Evolutionary conservation across 2,888 invertebrate genomes (phyloP), one percentile per base, ranked within the genome.

Genomic region (Zaprionus lineosus): DNA sequence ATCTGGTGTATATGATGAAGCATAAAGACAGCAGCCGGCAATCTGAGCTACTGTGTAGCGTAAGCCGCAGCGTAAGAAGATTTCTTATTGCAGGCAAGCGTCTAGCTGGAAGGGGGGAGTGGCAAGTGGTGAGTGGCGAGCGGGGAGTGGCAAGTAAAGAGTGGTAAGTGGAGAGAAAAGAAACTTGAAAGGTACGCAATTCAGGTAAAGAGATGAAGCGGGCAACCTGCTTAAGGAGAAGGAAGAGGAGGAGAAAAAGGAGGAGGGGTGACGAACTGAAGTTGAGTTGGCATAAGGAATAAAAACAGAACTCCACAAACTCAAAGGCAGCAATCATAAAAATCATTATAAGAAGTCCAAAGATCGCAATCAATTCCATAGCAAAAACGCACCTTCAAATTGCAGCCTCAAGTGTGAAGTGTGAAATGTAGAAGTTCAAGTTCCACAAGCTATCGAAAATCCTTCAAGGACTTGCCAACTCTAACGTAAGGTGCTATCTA

Each of bases 1-100:
- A 51, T 31, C 29, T 72, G 59, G 34, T 44, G 50, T 21, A 41
- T 55, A 41, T 51, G 41, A 53, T 36, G 39, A 52, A 47, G 59
- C 58, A 26, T 31, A 40, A 50, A 46, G 7, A 15, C 41, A 36
- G 36, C 46, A n/a, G 14, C 50, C 31, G 65, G 34, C 66, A 74
- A 79, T 52, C 51, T 43, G 28, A 8, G 24, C 66, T 62, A 51
- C 67, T 47, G 64, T 64, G 59, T 70, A 64, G 47, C 65, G 52
- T 46, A 68, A 68, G 63, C 63, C 48, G 52, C 69, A 57, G 26
- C 24, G 6, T 43, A 59, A 52, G 46, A 43, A 46, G 48, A 64
- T 59, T 67, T 58, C 41, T 48, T 37, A 51, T 8, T 29, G n/a
- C 29, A 47, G 18, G 36, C 8, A 31, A 28, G n/a, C n/a, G n/a